Evolutionary conservation across 2,113 vertebrate genomes (phyloP), one percentile per base, ranked within the genome.

Genomic region (Trachemys scripta): DNA sequence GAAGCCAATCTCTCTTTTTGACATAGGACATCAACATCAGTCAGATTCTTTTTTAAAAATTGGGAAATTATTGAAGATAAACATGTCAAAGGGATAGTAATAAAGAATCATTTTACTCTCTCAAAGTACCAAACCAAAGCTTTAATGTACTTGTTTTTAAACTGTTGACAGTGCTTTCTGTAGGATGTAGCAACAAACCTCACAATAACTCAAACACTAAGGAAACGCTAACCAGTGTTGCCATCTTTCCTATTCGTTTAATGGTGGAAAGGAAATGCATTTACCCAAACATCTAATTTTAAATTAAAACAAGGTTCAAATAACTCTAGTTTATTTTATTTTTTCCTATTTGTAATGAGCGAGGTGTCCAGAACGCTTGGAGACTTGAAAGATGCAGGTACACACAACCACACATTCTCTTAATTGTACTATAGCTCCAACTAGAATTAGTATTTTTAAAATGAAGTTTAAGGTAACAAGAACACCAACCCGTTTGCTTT

Each of bases 401-500:
- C 35, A 57, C 50, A 76, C n/a, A 72, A 38, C n/a, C 19, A 72
- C 65, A 22, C n/a, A 5, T 24, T 13, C 42, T 16, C 42, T 78
- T 11, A 13, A 10, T 29, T n/a, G 29, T 11, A 12, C 47, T 65
- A 82, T 88, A 76, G 38, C 13, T 75, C 81, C 16, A 25, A 5
- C 54, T 14, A 0, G 1, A 9, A 8, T 38, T 72, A 84, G 3
- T 5, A 22, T 49, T 13, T 69, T 93, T 69, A 82, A 89, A 88
- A 78, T 91, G 81, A 82, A 54, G 2, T 29, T 83, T 80, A 51
- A 57, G 90, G 38, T 53, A 62, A 81, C 62, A 45, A 79, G 11
- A 69, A 0, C 62, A 59, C 49, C 47, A 10, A 5, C 0, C 0
- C 1, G 8, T 54, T 84, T 82, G n/a, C 17, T 72, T 65, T 12